These are phyloP conservation scores for Rhimphoctona megacephalus DNA, from an alignment of 2,888 invertebrate species.

Conservation along the genomic window DNA sequence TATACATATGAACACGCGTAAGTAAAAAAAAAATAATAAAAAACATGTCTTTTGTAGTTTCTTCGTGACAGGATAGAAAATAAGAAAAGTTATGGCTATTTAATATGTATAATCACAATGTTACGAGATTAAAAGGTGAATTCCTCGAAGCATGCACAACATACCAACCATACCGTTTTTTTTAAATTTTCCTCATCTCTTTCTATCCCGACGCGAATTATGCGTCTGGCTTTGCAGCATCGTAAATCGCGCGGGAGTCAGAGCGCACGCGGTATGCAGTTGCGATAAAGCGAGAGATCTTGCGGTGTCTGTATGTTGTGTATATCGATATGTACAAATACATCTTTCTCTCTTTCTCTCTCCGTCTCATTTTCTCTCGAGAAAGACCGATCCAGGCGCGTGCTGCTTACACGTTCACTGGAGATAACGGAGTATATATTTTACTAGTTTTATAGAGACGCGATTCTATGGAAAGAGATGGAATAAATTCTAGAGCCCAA, in stretches of 20 bases:
- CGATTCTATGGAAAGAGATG: constrained; percentile 3
- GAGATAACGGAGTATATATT: constrained; percentile 55
- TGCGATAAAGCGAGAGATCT: constrained; percentile 53
- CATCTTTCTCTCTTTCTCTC: not conserved
- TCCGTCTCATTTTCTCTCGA: not conserved
- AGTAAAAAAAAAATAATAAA: constrained; percentile 9
- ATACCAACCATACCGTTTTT: constrained; percentile 23
- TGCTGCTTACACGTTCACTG: constrained; percentile 41
- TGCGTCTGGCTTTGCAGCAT: constrained; percentile 54
- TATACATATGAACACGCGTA: not conserved
- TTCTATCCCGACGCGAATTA: constrained; percentile 46
- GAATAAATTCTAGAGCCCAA: constrained; percentile 6
- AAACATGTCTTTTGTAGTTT: constrained; percentile 14
- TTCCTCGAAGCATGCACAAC: constrained; percentile 41
- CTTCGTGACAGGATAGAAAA: constrained; percentile 33
- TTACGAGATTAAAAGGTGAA: constrained; percentile 58
- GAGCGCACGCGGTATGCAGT: constrained; percentile 51
- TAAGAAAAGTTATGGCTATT: constrained; percentile 39
- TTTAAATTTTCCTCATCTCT: constrained; percentile 11
- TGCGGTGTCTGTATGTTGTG: not conserved
- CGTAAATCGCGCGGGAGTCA: constrained; percentile 58
- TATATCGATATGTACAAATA: constrained; percentile 1
- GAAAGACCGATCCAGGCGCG: constrained; percentile 43
- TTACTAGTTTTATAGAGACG: constrained; percentile 33
- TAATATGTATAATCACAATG: constrained; percentile 51